phyloP scores from a whole-genome alignment of 2,888 invertebrate species.

The Allacma fusca region DNA sequence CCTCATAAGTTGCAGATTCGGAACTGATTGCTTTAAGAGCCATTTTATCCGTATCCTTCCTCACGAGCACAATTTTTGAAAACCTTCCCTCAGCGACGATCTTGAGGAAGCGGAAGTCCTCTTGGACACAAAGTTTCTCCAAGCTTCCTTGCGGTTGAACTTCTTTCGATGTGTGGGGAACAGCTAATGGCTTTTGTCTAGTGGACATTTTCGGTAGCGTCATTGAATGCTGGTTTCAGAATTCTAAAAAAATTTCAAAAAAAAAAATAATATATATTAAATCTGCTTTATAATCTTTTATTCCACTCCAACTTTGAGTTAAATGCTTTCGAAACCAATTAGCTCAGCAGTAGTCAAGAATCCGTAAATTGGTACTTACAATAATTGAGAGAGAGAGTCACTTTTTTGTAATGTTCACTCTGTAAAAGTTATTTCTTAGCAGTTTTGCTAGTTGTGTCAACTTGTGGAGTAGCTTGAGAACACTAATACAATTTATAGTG shows the following conservation, averaged over 20 bases:
- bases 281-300: no score
- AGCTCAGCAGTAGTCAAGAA: no score
- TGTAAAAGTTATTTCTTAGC: no score
- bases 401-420: no score
- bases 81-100: conserved; percentile 76
- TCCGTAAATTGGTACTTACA: no score
- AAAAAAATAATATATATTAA: not conserved
- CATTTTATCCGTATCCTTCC: conserved; percentile 69
- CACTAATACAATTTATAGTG: no score
- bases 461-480: no score
- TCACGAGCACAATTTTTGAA: conserved; percentile 73
- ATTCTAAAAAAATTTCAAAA: conserved; percentile 21
- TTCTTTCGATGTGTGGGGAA: conserved; percentile 10
- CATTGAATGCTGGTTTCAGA: conserved; percentile 29
- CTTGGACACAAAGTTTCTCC: conserved; percentile 28
- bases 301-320: no score
- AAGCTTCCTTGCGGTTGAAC: not conserved
- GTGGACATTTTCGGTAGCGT: conserved; percentile 47
- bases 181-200: conserved; percentile 26
- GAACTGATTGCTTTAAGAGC: conserved; percentile 75
- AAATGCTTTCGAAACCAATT: no score
- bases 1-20: conserved; percentile 69
- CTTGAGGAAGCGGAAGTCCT: conserved; percentile 73
- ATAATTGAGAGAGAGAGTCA: no score
- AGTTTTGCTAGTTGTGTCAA: no score